A percentile compares a stretch with the other conserved stretches of the same genome.
Evolutionary conservation across 1,140 invertebrate genomes (phyloP).

Genomic region (Steinernema khuongi): DNA sequence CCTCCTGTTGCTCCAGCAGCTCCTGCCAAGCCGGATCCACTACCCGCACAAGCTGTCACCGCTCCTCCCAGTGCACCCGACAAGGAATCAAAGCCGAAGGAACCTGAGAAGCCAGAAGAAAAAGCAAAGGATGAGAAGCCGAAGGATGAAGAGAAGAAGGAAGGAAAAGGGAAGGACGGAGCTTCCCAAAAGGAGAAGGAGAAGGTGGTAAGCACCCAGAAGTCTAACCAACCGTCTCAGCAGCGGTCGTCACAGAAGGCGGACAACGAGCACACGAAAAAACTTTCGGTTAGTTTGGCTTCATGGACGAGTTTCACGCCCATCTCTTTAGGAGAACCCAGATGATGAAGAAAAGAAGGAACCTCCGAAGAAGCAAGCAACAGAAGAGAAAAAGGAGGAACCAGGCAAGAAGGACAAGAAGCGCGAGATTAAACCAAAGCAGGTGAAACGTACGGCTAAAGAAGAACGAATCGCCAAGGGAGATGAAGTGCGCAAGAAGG

Average conservation of each 20-base stretch:
- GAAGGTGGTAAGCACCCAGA: background rate
- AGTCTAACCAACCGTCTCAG: no score
- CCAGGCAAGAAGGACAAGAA: background rate
- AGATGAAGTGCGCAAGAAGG: background rate
- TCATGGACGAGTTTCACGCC: background rate
- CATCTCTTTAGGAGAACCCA: background rate
- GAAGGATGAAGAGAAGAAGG: background rate
- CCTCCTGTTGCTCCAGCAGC: no score
- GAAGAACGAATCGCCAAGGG: background rate
- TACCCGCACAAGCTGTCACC: no score
- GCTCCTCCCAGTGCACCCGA: no score
- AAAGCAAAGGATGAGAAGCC: background rate
- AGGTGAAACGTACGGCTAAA: background rate
- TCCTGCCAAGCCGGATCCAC: no score
- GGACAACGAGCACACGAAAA: slow-evolving; percentile 1
- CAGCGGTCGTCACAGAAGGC: background rate
- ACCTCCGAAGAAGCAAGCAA: background rate
- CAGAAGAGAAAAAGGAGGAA: background rate
- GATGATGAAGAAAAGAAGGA: background rate
- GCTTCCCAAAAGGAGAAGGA: background rate
- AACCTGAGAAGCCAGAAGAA: background rate
- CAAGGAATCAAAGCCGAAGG: background rate
- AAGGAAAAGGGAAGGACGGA: background rate
- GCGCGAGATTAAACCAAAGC: background rate
- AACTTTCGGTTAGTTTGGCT: background rate